These are phyloP conservation scores for Azemiops feae DNA, from an alignment of 2,113 vertebrate species.

Conservation along the genomic window DNA sequence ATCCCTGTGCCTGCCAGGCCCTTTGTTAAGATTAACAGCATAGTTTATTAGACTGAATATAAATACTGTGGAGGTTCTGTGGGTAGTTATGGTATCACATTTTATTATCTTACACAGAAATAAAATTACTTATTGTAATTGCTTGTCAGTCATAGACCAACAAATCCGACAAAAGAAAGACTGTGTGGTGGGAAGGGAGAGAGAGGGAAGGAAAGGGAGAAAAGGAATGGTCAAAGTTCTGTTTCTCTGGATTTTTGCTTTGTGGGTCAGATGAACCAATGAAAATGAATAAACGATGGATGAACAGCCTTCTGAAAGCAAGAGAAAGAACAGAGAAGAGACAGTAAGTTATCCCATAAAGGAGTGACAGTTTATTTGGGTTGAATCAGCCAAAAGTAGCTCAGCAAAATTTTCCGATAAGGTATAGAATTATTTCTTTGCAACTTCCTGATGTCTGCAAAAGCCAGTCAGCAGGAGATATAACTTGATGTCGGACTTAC, in stretches of 20 bases:
- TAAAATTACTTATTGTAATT: conserved; percentile 83
- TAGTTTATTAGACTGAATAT: conserved; percentile 75
- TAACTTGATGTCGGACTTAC: conserved; percentile 21
- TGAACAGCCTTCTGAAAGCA: conserved; percentile 1
- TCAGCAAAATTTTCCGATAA: conserved; percentile 39
- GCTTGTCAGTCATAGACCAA: conserved; percentile 79
- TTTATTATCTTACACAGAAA: conserved; percentile 76
- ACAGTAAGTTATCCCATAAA: neutral
- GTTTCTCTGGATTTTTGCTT: neutral
- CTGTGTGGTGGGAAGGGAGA: conserved; percentile 12
- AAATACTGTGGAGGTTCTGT: conserved; percentile 78
- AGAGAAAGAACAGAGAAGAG: neutral
- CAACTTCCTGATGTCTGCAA: conserved; percentile 5
- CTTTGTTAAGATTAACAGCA: conserved; percentile 76
- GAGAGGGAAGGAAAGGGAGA: neutral
- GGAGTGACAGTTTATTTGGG: conserved; percentile 12
- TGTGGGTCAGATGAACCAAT: neutral
- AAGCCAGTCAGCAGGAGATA: conserved; percentile 27
- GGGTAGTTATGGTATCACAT: conserved; percentile 76
- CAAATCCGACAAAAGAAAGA: conserved; percentile 69
- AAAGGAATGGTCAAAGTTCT: conserved; percentile 52
- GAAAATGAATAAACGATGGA: conserved; percentile 24
- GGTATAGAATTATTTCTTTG: conserved; percentile 18
- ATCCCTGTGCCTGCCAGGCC: conserved; percentile 70
- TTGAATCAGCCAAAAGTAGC: conserved; percentile 23